These are phyloP conservation scores for Aphidoletes aphidimyza DNA, from an alignment of 2,888 invertebrate genomes.

Conservation along the genomic window DNA sequence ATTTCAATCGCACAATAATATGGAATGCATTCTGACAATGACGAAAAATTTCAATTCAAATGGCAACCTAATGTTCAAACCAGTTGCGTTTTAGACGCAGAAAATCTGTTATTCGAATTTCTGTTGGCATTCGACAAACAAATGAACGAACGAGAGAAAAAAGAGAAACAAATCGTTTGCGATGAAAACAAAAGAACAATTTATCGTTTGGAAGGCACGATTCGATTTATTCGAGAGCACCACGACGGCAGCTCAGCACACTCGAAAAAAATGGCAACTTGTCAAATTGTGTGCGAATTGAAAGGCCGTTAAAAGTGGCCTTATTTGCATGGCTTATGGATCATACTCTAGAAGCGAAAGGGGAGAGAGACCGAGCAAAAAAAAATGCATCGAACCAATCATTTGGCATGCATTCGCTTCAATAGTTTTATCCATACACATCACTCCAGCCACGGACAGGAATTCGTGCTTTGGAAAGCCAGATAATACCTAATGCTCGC, in stretches of 20 bases:
- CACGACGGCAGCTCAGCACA: neutral
- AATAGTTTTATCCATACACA: conserved; percentile 25
- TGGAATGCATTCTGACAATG: conserved; percentile 45
- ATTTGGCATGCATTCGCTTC: conserved; percentile 31
- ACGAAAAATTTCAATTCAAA: conserved; percentile 46
- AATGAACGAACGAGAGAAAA: neutral
- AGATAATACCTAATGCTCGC: conserved; percentile 31
- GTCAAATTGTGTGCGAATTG: conserved; percentile 41
- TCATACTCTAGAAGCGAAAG: no score
- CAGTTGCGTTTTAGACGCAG: conserved; percentile 39
- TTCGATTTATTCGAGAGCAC: neutral
- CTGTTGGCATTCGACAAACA: neutral
- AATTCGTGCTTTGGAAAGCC: neutral
- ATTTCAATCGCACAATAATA: conserved; percentile 27
- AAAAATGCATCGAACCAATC: conserved; percentile 28
- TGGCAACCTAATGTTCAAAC: conserved; percentile 24
- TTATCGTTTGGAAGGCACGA: conserved; percentile 35
- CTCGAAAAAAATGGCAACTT: conserved; percentile 48
- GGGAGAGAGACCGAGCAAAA: neutral
- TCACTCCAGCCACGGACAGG: conserved; percentile 11
- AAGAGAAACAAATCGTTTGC: neutral
- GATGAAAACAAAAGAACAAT: conserved; percentile 29
- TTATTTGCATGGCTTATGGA: conserved; percentile 48
- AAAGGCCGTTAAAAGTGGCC: conserved; percentile 48
- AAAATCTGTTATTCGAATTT: conserved; percentile 14